These are phyloP conservation scores for Anomalospiza imberbis DNA, from an alignment of 2,797 vertebrate species.

Conservation along the genomic window DNA sequence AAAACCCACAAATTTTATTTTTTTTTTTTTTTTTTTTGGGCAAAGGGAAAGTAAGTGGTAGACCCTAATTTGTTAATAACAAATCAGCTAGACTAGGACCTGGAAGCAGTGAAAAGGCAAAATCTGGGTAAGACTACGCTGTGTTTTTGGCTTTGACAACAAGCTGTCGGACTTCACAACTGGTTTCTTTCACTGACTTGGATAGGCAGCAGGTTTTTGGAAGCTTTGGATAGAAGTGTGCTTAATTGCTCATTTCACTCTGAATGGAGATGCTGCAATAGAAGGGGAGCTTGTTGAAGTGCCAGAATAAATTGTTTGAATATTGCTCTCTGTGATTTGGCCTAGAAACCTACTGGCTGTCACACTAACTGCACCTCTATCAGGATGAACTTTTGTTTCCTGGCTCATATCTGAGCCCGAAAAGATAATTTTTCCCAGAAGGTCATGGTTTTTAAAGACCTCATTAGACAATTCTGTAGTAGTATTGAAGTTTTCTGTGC, in stretches of 20 bases:
- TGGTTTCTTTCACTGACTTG: not conserved
- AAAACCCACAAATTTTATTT: not conserved
- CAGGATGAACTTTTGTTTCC: not conserved
- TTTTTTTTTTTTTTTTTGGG: not conserved
- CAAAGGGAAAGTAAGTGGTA: not conserved
- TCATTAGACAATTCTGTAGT: not conserved
- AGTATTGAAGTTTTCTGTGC: not conserved
- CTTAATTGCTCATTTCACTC: not conserved
- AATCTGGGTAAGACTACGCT: not conserved
- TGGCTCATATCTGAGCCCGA: not conserved
- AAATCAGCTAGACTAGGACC: not conserved
- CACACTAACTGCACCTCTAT: not conserved
- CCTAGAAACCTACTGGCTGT: not conserved
- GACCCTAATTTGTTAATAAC: not conserved
- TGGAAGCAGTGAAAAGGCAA: not conserved
- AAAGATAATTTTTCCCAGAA: not conserved
- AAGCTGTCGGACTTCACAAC: not conserved
- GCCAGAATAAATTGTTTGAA: not conserved
- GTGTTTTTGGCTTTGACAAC: not conserved
- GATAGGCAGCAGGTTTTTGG: not conserved
- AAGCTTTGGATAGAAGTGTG: not conserved
- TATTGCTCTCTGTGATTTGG: not conserved
- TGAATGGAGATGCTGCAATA: accelerated
- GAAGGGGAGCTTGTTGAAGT: not conserved
- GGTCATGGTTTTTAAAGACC: not conserved